These are phyloP conservation scores for Apis dorsata DNA, from an alignment of 1,140 invertebrate species.

Conservation along the genomic window DNA sequence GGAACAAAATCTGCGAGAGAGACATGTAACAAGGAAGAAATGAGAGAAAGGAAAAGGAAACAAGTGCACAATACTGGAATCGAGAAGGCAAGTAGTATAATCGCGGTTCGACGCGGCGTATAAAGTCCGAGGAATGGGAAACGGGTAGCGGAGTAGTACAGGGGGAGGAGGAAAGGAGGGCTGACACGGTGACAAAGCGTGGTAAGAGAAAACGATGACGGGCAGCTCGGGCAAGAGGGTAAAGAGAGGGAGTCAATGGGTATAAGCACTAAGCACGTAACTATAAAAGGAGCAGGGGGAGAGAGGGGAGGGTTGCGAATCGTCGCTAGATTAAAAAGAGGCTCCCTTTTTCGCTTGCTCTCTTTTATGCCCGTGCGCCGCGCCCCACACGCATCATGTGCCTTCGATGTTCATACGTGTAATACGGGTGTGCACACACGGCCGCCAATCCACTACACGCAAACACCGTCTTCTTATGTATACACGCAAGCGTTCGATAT, in stretches of 20 bases:
- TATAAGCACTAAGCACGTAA: constrained; percentile 79
- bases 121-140: constrained; percentile 2
- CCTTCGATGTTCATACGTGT: constrained; percentile 52
- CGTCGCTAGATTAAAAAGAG: constrained; percentile 80
- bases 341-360: constrained; percentile 79
- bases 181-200: constrained; percentile 49
- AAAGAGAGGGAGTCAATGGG: constrained; percentile 72
- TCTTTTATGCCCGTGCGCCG: constrained; percentile 76
- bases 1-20: too few relatives aligned
- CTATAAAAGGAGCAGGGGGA: constrained; percentile 76
- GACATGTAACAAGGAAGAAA: too few relatives aligned
- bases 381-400: constrained; percentile 62
- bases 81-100: constrained; percentile 5
- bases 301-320: constrained; percentile 71
- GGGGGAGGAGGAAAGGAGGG: constrained; percentile 4
- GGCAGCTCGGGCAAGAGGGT: constrained; percentile 30
- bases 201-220: constrained; percentile 30
- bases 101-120: constrained; percentile 25
- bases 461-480: not conserved
- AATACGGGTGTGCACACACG: constrained; percentile 14
- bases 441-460: constrained; percentile 7
- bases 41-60: too few relatives aligned
- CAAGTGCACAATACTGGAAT: not conserved
- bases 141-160: not conserved
- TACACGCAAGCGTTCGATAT: constrained; percentile 51